A percentile compares a stretch with the other conserved stretches of the same genome.
These are phyloP conservation scores for Bacillus rossius DNA, from an alignment of 1,140 invertebrate species.

Conservation along the genomic window DNA sequence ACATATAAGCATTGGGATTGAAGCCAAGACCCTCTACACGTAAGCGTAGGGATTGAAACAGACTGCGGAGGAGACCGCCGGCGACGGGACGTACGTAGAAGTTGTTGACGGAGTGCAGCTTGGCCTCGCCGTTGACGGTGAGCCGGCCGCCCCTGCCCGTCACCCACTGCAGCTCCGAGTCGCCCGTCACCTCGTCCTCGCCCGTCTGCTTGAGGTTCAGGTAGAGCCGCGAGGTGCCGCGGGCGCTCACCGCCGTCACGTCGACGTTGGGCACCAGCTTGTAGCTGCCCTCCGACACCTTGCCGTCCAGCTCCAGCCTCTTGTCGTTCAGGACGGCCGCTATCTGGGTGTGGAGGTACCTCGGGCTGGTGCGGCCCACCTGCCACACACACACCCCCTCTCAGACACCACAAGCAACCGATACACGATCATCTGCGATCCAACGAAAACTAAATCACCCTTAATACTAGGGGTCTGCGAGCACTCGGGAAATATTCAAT, in stretches of 20 bases:
- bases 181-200: neutral
- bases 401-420: too few relatives aligned
- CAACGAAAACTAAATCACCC: too few relatives aligned
- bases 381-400: too few relatives aligned
- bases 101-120: neutral
- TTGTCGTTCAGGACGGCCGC: constrained; percentile 2
- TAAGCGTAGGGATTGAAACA: too few relatives aligned
- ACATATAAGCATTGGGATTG: too few relatives aligned
- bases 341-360: too few relatives aligned
- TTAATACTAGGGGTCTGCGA: too few relatives aligned
- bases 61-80: too few relatives aligned
- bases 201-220: neutral
- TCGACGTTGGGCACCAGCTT: constrained; percentile 1
- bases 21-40: too few relatives aligned
- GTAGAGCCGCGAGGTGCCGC: neutral
- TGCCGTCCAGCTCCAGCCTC: neutral
- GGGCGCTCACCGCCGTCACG: neutral
- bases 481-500: too few relatives aligned
- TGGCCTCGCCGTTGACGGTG: neutral
- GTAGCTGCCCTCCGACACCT: neutral
- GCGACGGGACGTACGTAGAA: neutral
- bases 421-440: too few relatives aligned
- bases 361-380: too few relatives aligned
- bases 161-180: neutral
- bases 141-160: neutral